Evolutionary conservation across 1,140 invertebrate species (phyloP), one percentile per base, ranked within the genome.

Genomic region (Diplogasteroides magnus): DNA sequence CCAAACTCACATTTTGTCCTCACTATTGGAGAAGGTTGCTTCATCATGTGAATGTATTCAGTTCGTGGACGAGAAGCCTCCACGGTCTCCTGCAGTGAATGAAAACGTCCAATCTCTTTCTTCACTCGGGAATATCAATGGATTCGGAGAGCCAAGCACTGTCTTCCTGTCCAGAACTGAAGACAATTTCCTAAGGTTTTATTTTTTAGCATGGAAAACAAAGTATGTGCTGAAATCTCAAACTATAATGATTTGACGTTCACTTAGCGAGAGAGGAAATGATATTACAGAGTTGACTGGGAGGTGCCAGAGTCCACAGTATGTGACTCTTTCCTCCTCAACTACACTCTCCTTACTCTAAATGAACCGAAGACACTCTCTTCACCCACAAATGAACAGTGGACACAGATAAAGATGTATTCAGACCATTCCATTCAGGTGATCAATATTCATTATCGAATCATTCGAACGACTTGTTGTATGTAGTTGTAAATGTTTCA

Each of bases 271-370:
- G 57, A 19, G 25, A 61, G 58, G 62, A n/a, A 67, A 2, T 29
- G 0, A 61, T 56, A n/a, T 63, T 60, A 80, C 13, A 37, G 72
- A 37, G 27, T 80, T 0, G 77, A 77, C 26, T 80, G 78, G 78
- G 65, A 72, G n/a, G 67, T 66, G 26, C 79, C 78, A 0, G 77
- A 81, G 29, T 66, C 66, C 15, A 71, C 74, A 0, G 55, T 76
- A 3, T 81, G 78, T 58, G 78, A 80, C 59, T 73, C 71, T 3
- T 81, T 72, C 67, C 58, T 79, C 55, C 64, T 80, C 26, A 78
- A 78, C 65, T 75, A 74, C 58, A 80, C 79, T 23, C 70, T 77
- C 31, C 59, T 75, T 15, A 71, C 74, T 1, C 60, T 66, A 23
- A 65, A 26, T 31, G 19, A 58, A 19, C 66, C 73, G 29, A 58